Base-by-base conservation (phyloP, 92 coral and sea anemone genomes). In the Virgularia gustaviana region DNA sequence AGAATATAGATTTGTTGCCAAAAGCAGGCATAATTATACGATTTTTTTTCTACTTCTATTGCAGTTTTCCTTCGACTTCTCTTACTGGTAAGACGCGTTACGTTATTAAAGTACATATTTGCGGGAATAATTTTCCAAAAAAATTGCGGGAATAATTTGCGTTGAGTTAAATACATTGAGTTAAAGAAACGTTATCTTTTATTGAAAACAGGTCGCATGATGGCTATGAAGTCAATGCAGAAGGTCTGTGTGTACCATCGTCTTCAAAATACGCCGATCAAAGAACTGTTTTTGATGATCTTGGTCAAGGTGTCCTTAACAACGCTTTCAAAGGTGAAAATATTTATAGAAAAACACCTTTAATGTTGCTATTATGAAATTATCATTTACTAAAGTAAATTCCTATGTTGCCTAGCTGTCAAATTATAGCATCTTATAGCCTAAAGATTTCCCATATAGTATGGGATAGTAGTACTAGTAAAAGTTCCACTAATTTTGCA, bases 1-100 rank as follows among this genome's bases (percentile, higher is more conserved):
- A n/a, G n/a, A n/a, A n/a, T n/a, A n/a, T n/a, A n/a, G n/a, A n/a
- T n/a, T 43, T 43, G 4, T 43, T 1, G 51, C 51, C n/a, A 43
- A 43, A 43, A 43, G 13, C 51, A 43, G 51, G 20, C 20, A 43
- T 13, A 43, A 43, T 43, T n/a, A n/a, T n/a, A n/a, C n/a, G n/a
- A n/a, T n/a, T n/a, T n/a, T n/a, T n/a, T 64, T 71, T 43, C 9
- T 59, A 22, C 60, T 10, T 22, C 38, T 42, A 47, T 49, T 49
- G 27, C 76, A 94, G 99, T 94, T 94, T 36, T 79, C 99, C 16
- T 94, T 94, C 72, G 99, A 94, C 55, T 94, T 87, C 58, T 94
- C 99, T 0, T 94, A 94, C 75, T 94, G 99, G 99, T 94, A 57
- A 89, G 99, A n/a, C n/a, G n/a, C n/a, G n/a, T n/a, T 91, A 9